Evolutionary conservation across 2,113 vertebrate genomes (phyloP).

Genomic region (Microcebus jonahi): DNA sequence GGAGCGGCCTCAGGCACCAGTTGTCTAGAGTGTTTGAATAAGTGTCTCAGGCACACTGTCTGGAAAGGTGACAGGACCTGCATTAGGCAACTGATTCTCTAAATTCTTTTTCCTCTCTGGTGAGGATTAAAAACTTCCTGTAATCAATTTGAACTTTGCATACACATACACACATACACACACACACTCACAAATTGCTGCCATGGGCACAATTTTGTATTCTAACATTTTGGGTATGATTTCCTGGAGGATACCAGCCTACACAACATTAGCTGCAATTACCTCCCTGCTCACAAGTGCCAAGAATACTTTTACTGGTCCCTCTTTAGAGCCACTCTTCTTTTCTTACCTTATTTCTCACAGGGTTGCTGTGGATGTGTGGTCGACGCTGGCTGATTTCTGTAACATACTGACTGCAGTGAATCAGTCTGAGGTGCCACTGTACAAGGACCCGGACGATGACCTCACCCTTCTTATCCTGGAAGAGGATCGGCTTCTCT

Average conservation of each 20-base stretch:
- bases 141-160: conserved; percentile 60
- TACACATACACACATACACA: neutral
- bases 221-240: conserved; percentile 39
- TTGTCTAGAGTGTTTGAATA: conserved; percentile 52
- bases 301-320: conserved; percentile 80
- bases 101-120: conserved; percentile 61
- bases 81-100: conserved; percentile 57
- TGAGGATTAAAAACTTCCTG: conserved; percentile 16
- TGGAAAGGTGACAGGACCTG: conserved; percentile 58
- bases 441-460: conserved; percentile 97
- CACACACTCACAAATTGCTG: conserved; percentile 25
- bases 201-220: conserved; percentile 53
- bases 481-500: conserved; percentile 96
- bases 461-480: conserved; percentile 95
- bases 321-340: conserved; percentile 78
- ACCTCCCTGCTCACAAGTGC: conserved; percentile 77
- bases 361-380: conserved; percentile 92
- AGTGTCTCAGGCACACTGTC: conserved; percentile 55
- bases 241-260: conserved; percentile 52
- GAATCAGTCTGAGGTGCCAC: conserved; percentile 95
- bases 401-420: conserved; percentile 96
- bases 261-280: conserved; percentile 74
- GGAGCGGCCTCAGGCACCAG: conserved; percentile 60
- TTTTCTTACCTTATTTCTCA: conserved; percentile 80
- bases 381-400: conserved; percentile 95